Evolutionary conservation across 2,888 invertebrate species (phyloP).

Genomic region (Nemapogon koenigi): DNA sequence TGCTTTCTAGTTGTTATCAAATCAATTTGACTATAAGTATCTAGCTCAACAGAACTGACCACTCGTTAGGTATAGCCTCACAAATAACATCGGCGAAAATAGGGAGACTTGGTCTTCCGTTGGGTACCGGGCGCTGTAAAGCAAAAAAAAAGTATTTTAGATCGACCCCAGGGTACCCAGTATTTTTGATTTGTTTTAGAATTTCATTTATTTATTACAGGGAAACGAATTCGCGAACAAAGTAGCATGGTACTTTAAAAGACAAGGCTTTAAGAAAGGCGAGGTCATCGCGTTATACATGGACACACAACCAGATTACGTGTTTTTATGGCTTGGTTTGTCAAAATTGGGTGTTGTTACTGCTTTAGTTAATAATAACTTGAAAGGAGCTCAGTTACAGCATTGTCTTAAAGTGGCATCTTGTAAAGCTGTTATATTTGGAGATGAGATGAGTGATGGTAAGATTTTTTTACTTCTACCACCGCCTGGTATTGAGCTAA

Average conservation of each 20-base stretch:
- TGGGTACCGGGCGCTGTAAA: no score
- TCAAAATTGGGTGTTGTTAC: constrained; percentile 83
- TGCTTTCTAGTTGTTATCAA: constrained; percentile 5
- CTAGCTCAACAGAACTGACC: neutral
- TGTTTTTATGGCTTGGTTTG: constrained; percentile 89
- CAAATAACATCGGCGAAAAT: no score
- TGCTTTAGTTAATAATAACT: constrained; percentile 89
- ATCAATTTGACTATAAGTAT: neutral
- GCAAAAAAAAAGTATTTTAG: no score
- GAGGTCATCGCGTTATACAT: constrained; percentile 88
- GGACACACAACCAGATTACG: constrained; percentile 89
- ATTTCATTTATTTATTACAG: constrained; percentile 26
- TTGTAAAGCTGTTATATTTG: constrained; percentile 80
- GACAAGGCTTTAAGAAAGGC: constrained; percentile 65
- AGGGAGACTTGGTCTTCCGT: no score
- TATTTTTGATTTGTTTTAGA: neutral
- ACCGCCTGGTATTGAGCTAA: no score
- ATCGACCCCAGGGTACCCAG: no score
- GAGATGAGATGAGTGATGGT: constrained; percentile 65
- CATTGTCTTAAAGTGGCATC: constrained; percentile 83
- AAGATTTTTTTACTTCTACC: no score
- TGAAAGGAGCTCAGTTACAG: constrained; percentile 76
- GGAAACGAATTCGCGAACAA: constrained; percentile 67
- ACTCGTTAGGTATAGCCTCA: no score
- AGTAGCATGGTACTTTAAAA: constrained; percentile 62